A percentile compares a stretch with the other conserved stretches of the same genome.
phyloP scores from a whole-genome alignment of 2,113 vertebrate genomes.

The Cnemophilus loriae region DNA sequence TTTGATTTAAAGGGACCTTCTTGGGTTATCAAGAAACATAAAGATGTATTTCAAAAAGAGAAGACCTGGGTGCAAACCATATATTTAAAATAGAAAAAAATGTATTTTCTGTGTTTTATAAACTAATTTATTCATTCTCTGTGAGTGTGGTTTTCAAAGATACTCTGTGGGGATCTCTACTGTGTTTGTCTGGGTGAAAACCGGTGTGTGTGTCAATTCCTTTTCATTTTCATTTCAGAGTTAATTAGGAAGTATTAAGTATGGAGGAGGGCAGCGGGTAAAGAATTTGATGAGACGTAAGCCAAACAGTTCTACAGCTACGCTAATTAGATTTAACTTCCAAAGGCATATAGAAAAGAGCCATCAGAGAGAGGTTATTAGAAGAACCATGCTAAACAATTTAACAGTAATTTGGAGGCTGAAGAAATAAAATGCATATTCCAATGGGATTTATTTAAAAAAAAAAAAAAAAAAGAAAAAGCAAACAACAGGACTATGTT shows the following conservation, averaged over 20 bases:
- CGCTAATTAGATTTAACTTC: conserved; percentile 48
- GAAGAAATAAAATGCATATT: neutral
- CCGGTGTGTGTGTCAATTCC: neutral
- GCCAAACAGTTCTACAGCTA: conserved; percentile 11
- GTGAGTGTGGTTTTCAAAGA: neutral
- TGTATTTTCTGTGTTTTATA: neutral
- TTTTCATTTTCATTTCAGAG: conserved; percentile 28
- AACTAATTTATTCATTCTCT: neutral
- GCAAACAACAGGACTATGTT: neutral
- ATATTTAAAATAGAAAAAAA: too few relatives aligned
- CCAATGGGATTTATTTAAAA: neutral
- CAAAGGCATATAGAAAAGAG: neutral
- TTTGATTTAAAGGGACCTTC: neutral
- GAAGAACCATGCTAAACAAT: neutral
- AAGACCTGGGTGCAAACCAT: neutral
- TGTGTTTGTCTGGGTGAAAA: neutral
- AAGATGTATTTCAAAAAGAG: neutral
- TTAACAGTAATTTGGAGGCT: neutral
- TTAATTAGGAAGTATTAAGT: conserved; percentile 57
- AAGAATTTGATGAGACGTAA: conserved; percentile 30
- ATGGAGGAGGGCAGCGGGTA: neutral
- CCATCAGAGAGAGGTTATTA: neutral
- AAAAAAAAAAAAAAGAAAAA: too few relatives aligned
- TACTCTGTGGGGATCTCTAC: neutral
- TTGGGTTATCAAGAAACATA: neutral